phyloP scores from a whole-genome alignment of 2,113 vertebrate genomes.

The Scalopus aquaticus region DNA sequence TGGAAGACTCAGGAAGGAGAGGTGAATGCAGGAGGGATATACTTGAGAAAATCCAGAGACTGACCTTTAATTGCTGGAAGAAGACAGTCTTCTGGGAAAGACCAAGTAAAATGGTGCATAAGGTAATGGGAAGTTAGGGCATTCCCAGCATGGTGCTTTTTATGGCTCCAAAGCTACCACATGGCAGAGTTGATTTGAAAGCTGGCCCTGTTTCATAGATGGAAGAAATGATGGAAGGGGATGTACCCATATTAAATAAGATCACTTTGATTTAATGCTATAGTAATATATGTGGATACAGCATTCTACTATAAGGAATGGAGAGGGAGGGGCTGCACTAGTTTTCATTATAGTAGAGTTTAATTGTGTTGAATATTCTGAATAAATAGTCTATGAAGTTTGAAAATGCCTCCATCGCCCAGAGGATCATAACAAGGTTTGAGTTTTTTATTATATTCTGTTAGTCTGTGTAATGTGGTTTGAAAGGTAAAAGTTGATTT shows the following conservation, averaged over 20 bases:
- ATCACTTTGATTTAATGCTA: neutral
- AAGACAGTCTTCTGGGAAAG: neutral
- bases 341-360: neutral
- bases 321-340: neutral
- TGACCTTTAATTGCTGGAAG: neutral
- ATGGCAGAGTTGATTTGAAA: neutral
- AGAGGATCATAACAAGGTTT: neutral
- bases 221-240: neutral
- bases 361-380: neutral
- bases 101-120: neutral
- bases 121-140: neutral
- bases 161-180: neutral
- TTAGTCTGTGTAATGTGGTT: neutral
- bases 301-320: neutral
- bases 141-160: neutral
- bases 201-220: neutral
- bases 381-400: neutral
- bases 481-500: neutral
- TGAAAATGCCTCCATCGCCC: neutral
- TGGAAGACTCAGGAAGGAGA: neutral
- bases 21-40: neutral
- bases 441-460: slow-evolving; percentile 15
- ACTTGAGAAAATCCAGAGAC: neutral
- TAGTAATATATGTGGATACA: neutral
- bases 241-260: neutral